Evolutionary conservation across 2,888 invertebrate species (phyloP).

Genomic region (Pollenia griseotomentosa): DNA sequence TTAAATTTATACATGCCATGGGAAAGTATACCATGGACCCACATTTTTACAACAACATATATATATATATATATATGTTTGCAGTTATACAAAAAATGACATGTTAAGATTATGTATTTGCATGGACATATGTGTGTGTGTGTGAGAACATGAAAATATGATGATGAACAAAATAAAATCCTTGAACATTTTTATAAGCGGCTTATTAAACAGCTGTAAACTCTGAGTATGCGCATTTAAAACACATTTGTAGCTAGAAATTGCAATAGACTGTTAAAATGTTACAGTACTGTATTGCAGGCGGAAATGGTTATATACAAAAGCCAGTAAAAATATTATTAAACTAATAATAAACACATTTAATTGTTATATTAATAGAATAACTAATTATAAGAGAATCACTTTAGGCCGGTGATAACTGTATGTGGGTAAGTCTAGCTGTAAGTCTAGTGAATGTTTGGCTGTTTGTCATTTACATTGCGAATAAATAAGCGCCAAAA

Average conservation of each 20-base stretch:
- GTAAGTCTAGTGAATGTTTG: background rate
- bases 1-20: background rate
- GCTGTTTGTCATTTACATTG: background rate
- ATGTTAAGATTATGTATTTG: conserved; percentile 15
- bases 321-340: background rate
- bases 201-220: conserved; percentile 66
- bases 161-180: conserved; percentile 42
- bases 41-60: background rate
- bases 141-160: background rate
- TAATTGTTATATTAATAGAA: conserved; percentile 4
- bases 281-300: conserved; percentile 22
- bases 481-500: conserved; percentile 66
- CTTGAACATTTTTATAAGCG: conserved; percentile 63
- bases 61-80: background rate
- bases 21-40: conserved; percentile 28
- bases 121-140: background rate
- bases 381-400: conserved; percentile 2
- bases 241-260: background rate
- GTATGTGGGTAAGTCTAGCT: background rate
- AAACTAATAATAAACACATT: background rate
- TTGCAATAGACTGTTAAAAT: conserved; percentile 39
- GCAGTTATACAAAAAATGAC: background rate
- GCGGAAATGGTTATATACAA: conserved; percentile 32
- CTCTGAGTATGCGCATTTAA: conserved; percentile 48
- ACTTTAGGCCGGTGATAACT: background rate